These are phyloP conservation scores for Encarsia formosa DNA, from an alignment of 2,888 invertebrate species.

Conservation along the genomic window DNA sequence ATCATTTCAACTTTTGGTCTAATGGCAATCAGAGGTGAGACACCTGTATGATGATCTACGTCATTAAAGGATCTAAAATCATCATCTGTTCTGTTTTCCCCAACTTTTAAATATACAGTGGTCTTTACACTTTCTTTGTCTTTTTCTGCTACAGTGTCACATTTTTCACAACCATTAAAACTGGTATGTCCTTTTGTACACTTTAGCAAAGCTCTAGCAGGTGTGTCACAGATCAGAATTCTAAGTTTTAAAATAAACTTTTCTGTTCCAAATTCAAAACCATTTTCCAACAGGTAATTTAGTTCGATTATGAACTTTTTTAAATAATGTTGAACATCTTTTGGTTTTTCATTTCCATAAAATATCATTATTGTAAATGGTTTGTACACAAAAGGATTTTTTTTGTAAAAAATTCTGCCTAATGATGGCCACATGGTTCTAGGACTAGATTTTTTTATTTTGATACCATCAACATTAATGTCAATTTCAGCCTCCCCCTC, in stretches of 20 bases:
- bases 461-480: background rate
- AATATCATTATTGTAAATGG: background rate
- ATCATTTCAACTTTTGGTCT: slow-evolving; percentile 21
- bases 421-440: background rate
- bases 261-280: slow-evolving; percentile 19
- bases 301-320: slow-evolving; percentile 26
- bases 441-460: background rate
- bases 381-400: background rate
- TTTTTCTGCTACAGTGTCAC: slow-evolving; percentile 17
- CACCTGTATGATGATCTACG: slow-evolving; percentile 19
- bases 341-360: slow-evolving; percentile 29
- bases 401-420: background rate
- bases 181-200: slow-evolving; percentile 26
- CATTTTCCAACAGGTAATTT: slow-evolving; percentile 18
- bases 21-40: slow-evolving; percentile 15
- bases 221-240: slow-evolving; percentile 28
- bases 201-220: slow-evolving; percentile 28
- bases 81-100: slow-evolving; percentile 9
- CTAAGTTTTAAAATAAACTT: slow-evolving; percentile 21
- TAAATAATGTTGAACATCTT: slow-evolving; percentile 20
- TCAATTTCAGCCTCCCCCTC: background rate
- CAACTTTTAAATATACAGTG: slow-evolving; percentile 10
- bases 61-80: slow-evolving; percentile 16
- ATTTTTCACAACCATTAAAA: slow-evolving; percentile 28
- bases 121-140: background rate